Base-by-base conservation (phyloP, 1,140 invertebrate species). In the Diorhabda sublineata region DNA sequence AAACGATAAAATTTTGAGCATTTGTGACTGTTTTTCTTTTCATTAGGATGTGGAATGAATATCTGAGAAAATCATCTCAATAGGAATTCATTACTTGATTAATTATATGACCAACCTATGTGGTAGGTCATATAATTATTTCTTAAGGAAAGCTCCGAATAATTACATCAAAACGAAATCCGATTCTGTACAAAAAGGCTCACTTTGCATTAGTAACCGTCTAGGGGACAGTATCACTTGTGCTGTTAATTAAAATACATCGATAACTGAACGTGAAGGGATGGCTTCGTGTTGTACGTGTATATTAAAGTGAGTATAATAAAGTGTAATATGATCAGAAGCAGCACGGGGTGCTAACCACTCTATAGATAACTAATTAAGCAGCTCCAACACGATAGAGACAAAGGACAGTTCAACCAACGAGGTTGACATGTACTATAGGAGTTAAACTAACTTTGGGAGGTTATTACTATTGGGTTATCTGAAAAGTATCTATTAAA, bases 201-300 rank as follows among this genome's bases (percentile, higher is more conserved):
- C 47, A 52, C 47, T 52, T 52, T 52, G 47, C 47, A 52, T 2
- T n/a, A 52, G 6, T n/a, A 52, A 52, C 47, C 47, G 47, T 52
- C 47, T 52, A 52, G 47, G 47, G 47, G 47, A 52, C 47, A 52
- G 47, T 52, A 8, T 52, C 47, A 52, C 47, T 52, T 52, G 47
- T 52, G 2, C 47, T 52, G 47, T 52, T 52, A 52, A 52, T 52
- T 52, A 52, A 52, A 52, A 52, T 52, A 52, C 47, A 52, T 52
- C 47, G 47, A 52, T 52, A 52, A 52, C 47, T 52, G 47, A 52
- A 52, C 47, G n/a, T 52, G 47, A 52, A 52, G 47, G 47, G 47
- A 52, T 52, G 47, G 47, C 47, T 6, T 52, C 6, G 47, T 52
- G 47, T 52, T 52, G 47, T 52, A 52, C 47, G 47, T 52, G 47